Base-by-base conservation (phyloP, 2,888 invertebrate species). In the Polylopha cassiicola region DNA sequence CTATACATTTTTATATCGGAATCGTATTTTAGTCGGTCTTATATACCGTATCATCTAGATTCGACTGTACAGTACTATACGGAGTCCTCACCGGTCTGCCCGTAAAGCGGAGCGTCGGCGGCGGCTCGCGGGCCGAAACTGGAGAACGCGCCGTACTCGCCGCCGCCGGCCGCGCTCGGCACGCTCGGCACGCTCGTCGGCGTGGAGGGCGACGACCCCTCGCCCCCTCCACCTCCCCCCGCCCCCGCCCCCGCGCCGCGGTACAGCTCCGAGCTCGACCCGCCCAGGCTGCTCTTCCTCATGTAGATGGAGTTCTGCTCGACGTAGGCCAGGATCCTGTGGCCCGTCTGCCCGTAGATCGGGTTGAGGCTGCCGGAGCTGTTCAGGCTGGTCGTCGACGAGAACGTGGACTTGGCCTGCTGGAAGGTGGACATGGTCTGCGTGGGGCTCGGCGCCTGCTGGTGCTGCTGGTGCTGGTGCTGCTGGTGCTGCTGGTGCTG, bases 331-430 rank as follows among this genome's bases (percentile, higher is more conserved):
- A 82, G 67, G 26, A 82, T 73, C 22, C 80, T 57, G 39, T 78
- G 78, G 1, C 81, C 80, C 14, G 84, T 76, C 56, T 81, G 82
- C 4, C 86, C 86, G 46, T 86, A 86, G 36, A 86, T 85, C 0
- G 86, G 86, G 54, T 86, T 86, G 34, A 85, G 37, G 43, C 77
- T 86, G 0, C 82, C 80, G 4, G 75, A 65, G 52, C 67, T 73
- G n/a, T 74, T 78, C 3, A 78, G 46, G 22, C 77, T 79, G 14
- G 70, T 67, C 29, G 62, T 74, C 0, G 79, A 78, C 0, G 73
- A 73, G 50, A 71, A 79, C 26, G 71, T 78, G 29, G 60, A 77
- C 48, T 84, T 84, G 2, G 77, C 73, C 44, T 85, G 84, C 39
- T 86, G 82, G 55, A 86, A 86, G 6, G 79, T 78, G 46, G 61